A percentile compares a stretch with the other conserved stretches of the same genome.
phyloP scores from a whole-genome alignment of 2,113 vertebrate genomes.

The Stictonetta naevosa region DNA sequence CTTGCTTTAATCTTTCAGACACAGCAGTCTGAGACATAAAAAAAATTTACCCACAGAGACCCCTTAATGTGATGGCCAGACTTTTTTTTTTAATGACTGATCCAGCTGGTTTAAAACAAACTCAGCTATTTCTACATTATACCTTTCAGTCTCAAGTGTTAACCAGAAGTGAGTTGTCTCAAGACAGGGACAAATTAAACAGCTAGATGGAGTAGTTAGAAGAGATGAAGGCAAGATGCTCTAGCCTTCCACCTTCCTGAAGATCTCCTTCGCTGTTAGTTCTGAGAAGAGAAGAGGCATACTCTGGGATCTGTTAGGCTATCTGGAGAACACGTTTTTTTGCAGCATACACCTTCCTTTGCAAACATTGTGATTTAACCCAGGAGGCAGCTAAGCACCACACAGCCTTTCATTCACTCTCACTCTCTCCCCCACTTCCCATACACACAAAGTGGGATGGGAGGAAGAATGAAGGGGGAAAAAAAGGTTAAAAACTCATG shows the following conservation, averaged over 20 bases:
- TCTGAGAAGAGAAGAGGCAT: neutral
- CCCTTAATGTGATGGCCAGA: neutral
- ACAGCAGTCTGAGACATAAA: neutral
- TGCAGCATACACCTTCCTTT: neutral
- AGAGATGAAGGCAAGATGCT: neutral
- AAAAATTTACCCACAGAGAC: neutral
- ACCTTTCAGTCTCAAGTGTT: neutral
- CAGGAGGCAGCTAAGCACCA: no score
- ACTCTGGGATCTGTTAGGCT: neutral
- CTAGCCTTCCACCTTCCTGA: neutral
- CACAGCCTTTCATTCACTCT: no score
- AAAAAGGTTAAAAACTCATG: no score
- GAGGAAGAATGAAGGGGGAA: no score
- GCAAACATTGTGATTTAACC: no score
- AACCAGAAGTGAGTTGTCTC: neutral
- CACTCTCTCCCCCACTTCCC: no score
- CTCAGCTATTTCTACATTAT: neutral
- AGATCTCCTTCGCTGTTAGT: neutral
- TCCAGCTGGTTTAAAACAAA: neutral
- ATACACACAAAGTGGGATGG: no score
- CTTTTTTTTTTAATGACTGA: neutral
- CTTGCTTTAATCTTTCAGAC: neutral
- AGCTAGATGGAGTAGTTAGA: neutral
- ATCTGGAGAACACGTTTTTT: neutral
- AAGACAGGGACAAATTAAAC: neutral